Base-by-base conservation (phyloP, 2,113 vertebrate genomes). In the Sceloporus undulatus region DNA sequence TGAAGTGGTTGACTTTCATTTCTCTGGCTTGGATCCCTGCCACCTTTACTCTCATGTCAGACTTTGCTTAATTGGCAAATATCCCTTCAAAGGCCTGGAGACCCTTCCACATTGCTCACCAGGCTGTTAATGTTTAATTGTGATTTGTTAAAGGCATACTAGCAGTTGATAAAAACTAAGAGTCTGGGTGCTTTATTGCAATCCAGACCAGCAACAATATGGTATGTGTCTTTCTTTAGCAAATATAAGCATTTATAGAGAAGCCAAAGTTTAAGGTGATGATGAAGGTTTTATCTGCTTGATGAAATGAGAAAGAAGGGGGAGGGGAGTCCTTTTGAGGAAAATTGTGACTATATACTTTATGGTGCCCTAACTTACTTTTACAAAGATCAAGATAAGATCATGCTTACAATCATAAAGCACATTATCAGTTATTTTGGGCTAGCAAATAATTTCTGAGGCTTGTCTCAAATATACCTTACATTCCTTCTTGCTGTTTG, bases 1-100 rank as follows among this genome's bases (percentile, higher is more conserved):
- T 96, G 94, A 96, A 97, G 97, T 97, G 96, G 95, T 87, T 96
- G 96, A 95, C 94, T 97, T 95, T 95, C 94, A 95, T 97, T 96
- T 97, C 95, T 97, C 97, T 97, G 97, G 95, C 96, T 97, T 97
- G 97, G 97, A 97, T 97, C 95, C 93, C 90, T 97, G 97, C 97
- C 97, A 97, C 97, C 96, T 96, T 95, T 94, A 95, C 89, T 94
- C 94, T 95, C 95, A 95, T 96, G 96, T 97, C 96, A 97, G 96
- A 90, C 94, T 90, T 92, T 95, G 96, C 97, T 97, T 97, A 97
- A 97, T 95, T 97, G 97, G 97, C 96, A 97, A 97, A 97, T 96
- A 97, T 71, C 91, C 92, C 95, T 97, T 97, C 97, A 97, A 97
- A 97, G 96, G 87, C 82, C 88, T 94, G 90, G 90, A 91, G 93